Conservation (phyloP, 2,888 invertebrate genomes). For the Macaria liturata region DNA sequence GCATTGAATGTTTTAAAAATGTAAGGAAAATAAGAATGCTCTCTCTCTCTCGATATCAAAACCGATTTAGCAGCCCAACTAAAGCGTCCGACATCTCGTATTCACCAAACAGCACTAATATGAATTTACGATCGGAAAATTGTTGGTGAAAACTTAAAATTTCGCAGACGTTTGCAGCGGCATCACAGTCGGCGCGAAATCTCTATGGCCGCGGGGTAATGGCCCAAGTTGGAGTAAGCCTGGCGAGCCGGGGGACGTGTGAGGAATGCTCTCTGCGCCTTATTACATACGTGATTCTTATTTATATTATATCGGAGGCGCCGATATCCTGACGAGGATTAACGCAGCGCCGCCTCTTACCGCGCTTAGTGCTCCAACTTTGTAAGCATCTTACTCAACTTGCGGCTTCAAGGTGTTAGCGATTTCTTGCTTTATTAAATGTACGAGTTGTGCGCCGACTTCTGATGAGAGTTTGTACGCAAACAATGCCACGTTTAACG, state of each 20-base stretch:
- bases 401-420: slow-evolving; percentile 34
- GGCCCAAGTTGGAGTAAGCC: slow-evolving; percentile 75
- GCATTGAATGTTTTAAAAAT: no score
- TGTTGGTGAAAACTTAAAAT: slow-evolving; percentile 44
- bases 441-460: slow-evolving; percentile 20
- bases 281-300: slow-evolving; percentile 83
- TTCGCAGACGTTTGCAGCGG: slow-evolving; percentile 41
- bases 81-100: slow-evolving; percentile 14
- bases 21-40: no score
- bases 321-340: slow-evolving; percentile 71
- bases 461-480: slow-evolving; percentile 11
- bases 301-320: slow-evolving; percentile 74
- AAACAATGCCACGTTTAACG: slow-evolving; percentile 7
- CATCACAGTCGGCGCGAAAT: slow-evolving; percentile 53
- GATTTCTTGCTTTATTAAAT: slow-evolving; percentile 37
- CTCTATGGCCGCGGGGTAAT: slow-evolving; percentile 61
- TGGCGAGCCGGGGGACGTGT: slow-evolving; percentile 71
- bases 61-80: slow-evolving; percentile 6
- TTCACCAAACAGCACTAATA: slow-evolving; percentile 32
- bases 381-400: slow-evolving; percentile 59
- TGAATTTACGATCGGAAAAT: slow-evolving; percentile 35
- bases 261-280: slow-evolving; percentile 70
- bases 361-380: slow-evolving; percentile 60
- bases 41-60: not conserved
- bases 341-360: slow-evolving; percentile 65